These are phyloP conservation scores for Rallus limicola DNA, from an alignment of 2,113 vertebrate genomes.

Conservation along the genomic window DNA sequence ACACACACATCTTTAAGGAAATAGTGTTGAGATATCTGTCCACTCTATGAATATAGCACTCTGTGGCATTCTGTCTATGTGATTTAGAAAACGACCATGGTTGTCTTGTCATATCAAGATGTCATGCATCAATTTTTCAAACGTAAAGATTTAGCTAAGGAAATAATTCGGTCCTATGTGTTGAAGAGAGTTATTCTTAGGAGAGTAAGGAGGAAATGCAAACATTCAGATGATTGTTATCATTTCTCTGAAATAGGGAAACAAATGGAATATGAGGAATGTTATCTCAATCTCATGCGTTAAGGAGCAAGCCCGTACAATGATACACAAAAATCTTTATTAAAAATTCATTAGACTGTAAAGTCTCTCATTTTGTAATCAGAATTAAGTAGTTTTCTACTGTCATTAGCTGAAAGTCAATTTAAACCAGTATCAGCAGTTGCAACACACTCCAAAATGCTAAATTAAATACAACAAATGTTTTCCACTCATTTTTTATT, in stretches of 20 bases:
- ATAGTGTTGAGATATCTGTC: not conserved
- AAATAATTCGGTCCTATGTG: not conserved
- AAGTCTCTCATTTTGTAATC: slow-evolving; percentile 54
- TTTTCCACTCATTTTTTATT: slow-evolving; percentile 45
- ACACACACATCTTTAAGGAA: not conserved
- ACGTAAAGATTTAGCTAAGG: not conserved
- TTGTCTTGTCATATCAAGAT: not conserved
- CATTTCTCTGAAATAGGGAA: slow-evolving; percentile 46
- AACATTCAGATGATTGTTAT: slow-evolving; percentile 33
- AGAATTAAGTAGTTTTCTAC: slow-evolving; percentile 72
- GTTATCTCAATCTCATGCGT: slow-evolving; percentile 16
- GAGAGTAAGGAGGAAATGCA: not conserved
- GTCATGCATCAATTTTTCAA: not conserved
- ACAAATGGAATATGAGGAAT: slow-evolving; percentile 43
- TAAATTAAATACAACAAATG: slow-evolving; percentile 43
- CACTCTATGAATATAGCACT: not conserved
- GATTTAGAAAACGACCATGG: not conserved
- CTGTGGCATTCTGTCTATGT: not conserved
- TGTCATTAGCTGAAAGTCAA: slow-evolving; percentile 49
- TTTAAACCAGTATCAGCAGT: slow-evolving; percentile 37
- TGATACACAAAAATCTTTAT: slow-evolving; percentile 48
- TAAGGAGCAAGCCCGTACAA: slow-evolving; percentile 18
- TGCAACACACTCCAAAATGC: slow-evolving; percentile 18
- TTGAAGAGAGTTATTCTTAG: not conserved
- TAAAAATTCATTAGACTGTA: slow-evolving; percentile 71